A percentile compares a stretch with the other conserved stretches of the same genome.
Conservation (phyloP, 2,113 vertebrate species). For the Oriolus oriolus region DNA sequence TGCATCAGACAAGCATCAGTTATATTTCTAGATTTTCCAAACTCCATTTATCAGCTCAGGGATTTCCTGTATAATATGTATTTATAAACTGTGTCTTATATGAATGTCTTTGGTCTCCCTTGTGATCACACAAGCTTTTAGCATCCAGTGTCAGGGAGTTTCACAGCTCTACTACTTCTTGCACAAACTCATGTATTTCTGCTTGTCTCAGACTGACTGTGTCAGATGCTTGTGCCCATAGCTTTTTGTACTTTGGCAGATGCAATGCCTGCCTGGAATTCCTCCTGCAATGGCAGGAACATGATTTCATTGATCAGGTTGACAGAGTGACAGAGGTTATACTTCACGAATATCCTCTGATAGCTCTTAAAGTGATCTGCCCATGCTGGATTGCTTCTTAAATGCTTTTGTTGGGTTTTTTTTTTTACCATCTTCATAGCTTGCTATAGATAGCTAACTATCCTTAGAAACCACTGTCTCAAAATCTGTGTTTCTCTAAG, state of each 20-base stretch:
- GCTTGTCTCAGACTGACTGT: background rate
- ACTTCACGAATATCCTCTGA: background rate
- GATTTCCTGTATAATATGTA: background rate
- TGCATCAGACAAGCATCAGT: background rate
- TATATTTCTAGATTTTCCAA: background rate
- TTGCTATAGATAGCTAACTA: background rate
- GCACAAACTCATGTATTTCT: fast-evolving
- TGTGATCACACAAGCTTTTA: background rate
- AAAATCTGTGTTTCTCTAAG: background rate
- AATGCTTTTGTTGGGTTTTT: background rate
- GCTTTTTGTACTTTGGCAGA: background rate
- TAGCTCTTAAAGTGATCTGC: background rate
- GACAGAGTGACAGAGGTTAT: background rate
- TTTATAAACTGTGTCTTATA: background rate
- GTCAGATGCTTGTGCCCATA: background rate
- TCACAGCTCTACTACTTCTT: background rate
- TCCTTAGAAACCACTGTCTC: background rate
- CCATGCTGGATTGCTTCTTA: background rate
- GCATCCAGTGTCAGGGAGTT: background rate
- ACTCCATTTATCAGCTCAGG: background rate
- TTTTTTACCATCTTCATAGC: background rate
- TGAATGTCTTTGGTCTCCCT: background rate
- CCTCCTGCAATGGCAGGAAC: background rate
- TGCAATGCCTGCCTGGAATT: background rate
- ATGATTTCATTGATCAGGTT: background rate